Conservation (phyloP, 2,797 vertebrate genomes). For the Alexandromys oeconomus region DNA sequence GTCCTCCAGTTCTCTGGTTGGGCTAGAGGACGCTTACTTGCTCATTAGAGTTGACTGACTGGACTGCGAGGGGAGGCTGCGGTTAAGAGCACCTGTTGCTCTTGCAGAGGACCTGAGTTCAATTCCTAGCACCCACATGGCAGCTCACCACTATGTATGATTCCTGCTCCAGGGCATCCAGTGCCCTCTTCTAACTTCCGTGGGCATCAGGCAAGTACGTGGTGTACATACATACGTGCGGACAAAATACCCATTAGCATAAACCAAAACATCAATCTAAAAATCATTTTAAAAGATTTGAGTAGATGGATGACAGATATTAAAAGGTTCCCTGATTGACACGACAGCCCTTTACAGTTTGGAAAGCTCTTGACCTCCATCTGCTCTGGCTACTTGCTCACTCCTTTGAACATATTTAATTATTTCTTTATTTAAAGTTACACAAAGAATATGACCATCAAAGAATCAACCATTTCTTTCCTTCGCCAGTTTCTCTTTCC, state of each 20-base stretch:
- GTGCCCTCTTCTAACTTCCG: not conserved
- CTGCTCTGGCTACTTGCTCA: not conserved
- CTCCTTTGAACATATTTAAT: not conserved
- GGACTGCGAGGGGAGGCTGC: not conserved
- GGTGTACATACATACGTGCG: not conserved
- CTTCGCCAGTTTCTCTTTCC: not conserved
- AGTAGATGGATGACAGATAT: not conserved
- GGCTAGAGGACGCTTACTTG: not conserved
- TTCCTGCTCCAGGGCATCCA: not conserved
- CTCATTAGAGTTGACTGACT: not conserved
- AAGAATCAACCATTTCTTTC: constrained; percentile 13
- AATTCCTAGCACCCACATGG: not conserved
- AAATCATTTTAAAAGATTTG: not conserved
- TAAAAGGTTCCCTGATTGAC: not conserved
- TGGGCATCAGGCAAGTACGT: too few species aligned
- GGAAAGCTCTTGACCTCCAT: not conserved
- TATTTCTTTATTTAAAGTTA: constrained; percentile 34
- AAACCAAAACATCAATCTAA: not conserved
- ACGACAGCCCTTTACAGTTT: not conserved
- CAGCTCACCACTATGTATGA: too few species aligned
- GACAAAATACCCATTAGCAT: not conserved
- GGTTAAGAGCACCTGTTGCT: not conserved
- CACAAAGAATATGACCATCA: not conserved
- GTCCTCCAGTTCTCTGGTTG: not conserved
- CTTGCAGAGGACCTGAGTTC: not conserved